Evolutionary conservation across 35 echinoderm and acorn worm species (phyloP).

Genomic region (Hemicentrotus pulcherrimus): DNA sequence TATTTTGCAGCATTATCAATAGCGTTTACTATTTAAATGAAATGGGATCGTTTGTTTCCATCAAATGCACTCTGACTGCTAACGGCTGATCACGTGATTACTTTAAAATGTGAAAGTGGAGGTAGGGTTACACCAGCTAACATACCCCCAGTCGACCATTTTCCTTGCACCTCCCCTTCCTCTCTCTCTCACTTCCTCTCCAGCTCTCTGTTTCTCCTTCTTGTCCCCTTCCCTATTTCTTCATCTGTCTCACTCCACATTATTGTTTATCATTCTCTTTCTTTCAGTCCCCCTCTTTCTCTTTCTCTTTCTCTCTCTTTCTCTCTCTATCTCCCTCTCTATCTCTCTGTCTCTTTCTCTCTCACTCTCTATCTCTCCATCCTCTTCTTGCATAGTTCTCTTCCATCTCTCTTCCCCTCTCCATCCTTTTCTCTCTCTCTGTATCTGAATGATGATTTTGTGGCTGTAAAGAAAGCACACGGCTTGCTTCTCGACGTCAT

Average conservation of each 20-base stretch:
- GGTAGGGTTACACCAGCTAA: neutral
- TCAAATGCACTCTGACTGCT: neutral
- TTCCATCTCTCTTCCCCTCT: neutral
- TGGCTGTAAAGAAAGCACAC: neutral
- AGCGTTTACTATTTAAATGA: neutral
- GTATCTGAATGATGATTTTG: neutral
- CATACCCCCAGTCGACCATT: neutral
- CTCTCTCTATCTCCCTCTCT: neutral
- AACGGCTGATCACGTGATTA: neutral
- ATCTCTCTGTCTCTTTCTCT: neutral
- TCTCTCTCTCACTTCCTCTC: too few species aligned
- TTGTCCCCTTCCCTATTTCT: neutral
- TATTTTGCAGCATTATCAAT: too few species aligned
- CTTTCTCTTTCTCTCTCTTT: neutral
- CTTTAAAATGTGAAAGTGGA: neutral
- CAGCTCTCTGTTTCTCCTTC: too few species aligned
- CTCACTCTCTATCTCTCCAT: neutral
- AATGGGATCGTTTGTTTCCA: neutral
- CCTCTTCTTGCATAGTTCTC: neutral
- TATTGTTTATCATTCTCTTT: neutral
- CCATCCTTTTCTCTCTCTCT: neutral
- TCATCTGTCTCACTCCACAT: neutral
- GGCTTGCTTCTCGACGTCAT: neutral
- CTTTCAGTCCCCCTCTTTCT: neutral
- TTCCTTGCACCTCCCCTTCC: too few species aligned